These are phyloP conservation scores for Epinephelus fuscoguttatus DNA, from an alignment of 2,113 vertebrate species.

Conservation along the genomic window DNA sequence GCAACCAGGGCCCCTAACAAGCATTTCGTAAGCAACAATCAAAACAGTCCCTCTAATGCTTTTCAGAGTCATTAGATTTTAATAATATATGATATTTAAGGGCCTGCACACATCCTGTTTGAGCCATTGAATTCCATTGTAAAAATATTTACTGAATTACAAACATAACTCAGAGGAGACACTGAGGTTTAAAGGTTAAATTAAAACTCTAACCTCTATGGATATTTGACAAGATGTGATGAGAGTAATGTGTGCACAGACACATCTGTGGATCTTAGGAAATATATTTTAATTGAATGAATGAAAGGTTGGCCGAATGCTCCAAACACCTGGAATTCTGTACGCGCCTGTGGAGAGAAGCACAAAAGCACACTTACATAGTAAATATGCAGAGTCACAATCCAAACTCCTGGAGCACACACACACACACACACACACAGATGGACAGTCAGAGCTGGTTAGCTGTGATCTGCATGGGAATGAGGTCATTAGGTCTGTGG, in stretches of 20 bases:
- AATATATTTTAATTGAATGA: conserved; percentile 31
- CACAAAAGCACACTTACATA: neutral
- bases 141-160: neutral
- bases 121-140: neutral
- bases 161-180: neutral
- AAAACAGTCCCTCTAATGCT: neutral
- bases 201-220: neutral
- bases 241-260: neutral
- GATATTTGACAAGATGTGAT: conserved; percentile 4
- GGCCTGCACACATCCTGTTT: neutral
- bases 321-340: neutral
- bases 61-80: neutral
- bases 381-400: conserved; percentile 35
- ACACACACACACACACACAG: neutral
- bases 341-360: neutral
- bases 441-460: conserved; percentile 16
- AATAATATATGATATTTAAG: neutral
- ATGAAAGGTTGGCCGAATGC: neutral
- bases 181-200: conserved; percentile 8
- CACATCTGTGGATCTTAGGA: conserved; percentile 7
- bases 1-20: neutral
- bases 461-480: conserved; percentile 58
- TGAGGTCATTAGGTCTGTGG: conserved; percentile 54
- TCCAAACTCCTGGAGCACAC: neutral
- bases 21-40: too few species aligned